Evolutionary conservation across 2,888 invertebrate genomes (phyloP).

Genomic region (Tuta absoluta): DNA sequence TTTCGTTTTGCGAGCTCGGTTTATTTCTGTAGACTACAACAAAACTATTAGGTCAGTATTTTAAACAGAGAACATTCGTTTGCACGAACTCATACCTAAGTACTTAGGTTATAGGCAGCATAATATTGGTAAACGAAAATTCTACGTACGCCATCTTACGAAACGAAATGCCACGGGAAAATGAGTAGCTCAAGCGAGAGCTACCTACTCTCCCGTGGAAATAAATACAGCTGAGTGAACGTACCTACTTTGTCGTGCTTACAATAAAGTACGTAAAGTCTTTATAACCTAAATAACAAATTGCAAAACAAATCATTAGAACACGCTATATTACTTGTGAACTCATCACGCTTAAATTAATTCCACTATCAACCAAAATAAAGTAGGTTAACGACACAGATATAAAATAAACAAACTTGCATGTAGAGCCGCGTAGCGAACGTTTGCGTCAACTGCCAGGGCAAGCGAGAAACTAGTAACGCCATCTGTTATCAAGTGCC

Average conservation of each 20-base stretch:
- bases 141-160: no score
- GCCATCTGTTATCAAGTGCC: slow-evolving; percentile 59
- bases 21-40: neutral
- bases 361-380: slow-evolving; percentile 15
- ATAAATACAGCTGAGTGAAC: no score
- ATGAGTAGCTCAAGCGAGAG: no score
- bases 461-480: slow-evolving; percentile 43
- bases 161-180: no score
- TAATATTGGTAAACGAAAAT: no score
- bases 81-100: neutral
- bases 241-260: no score
- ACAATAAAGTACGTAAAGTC: neutral
- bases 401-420: neutral
- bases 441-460: neutral
- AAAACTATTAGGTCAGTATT: no score
- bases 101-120: neutral
- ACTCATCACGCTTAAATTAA: neutral
- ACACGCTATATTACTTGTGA: slow-evolving; percentile 3
- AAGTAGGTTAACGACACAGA: slow-evolving; percentile 22
- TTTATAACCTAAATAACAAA: slow-evolving; percentile 3
- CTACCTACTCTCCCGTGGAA: no score
- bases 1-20: neutral
- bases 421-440: slow-evolving; percentile 10
- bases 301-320: slow-evolving; percentile 10
- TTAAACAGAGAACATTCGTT: no score